These are phyloP conservation scores for Corythornis madagascariensis DNA, from an alignment of 2,113 vertebrate genomes.

Conservation along the genomic window DNA sequence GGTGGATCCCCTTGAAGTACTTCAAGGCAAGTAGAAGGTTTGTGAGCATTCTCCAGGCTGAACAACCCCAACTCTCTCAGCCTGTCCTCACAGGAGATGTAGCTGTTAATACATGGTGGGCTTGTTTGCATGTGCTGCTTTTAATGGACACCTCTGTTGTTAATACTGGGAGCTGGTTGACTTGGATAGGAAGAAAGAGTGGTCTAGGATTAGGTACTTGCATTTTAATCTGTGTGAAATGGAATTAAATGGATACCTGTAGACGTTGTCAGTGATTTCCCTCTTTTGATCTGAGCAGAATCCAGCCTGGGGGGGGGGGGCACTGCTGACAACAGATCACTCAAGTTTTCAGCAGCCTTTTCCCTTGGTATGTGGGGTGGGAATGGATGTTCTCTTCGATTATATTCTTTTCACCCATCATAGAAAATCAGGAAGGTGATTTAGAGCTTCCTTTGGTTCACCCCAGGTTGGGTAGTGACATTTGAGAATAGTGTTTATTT, in stretches of 20 bases:
- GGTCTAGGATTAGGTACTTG: background rate
- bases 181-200: background rate
- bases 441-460: background rate
- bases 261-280: background rate
- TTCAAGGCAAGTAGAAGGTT: background rate
- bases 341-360: background rate
- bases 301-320: background rate
- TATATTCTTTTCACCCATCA: background rate
- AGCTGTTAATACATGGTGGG: rapidly evolving
- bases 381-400: background rate
- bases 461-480: background rate
- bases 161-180: background rate
- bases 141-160: background rate
- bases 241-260: background rate
- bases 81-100: background rate
- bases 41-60: background rate
- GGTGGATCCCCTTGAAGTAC: background rate
- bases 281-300: background rate
- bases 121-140: background rate
- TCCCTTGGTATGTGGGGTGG: background rate
- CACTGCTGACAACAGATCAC: background rate
- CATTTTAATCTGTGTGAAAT: background rate
- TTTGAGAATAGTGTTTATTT: background rate
- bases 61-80: background rate
- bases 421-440: background rate